Percentiles rank a stretch among this genome's conserved stretches.
phyloP scores from a whole-genome alignment of 2,888 invertebrate genomes.

The Acleris holmiana region DNA sequence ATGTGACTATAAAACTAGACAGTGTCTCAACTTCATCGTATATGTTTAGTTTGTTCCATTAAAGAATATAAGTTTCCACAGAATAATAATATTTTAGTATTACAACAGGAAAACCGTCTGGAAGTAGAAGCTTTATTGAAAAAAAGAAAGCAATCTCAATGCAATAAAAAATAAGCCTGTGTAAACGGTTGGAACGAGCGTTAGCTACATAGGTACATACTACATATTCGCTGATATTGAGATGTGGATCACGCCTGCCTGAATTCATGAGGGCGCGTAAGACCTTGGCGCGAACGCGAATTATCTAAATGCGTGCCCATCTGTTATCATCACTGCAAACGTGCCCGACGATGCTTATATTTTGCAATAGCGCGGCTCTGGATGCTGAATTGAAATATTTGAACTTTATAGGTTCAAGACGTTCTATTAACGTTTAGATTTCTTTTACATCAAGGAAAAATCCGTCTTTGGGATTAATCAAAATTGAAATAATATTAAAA shows the following conservation, averaged over 20 bases:
- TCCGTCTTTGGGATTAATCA: no score
- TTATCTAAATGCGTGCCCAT: conserved; percentile 47
- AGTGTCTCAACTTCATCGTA: no score
- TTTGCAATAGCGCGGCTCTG: conserved; percentile 1
- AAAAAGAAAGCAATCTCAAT: no score
- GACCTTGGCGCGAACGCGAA: conserved; percentile 45
- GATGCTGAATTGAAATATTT: conserved; percentile 30
- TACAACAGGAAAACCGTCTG: no score
- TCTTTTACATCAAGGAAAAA: not conserved
- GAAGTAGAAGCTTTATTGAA: no score
- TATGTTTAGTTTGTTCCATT: no score
- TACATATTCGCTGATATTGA: conserved; percentile 34
- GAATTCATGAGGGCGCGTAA: conserved; percentile 40
- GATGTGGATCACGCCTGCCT: conserved; percentile 37
- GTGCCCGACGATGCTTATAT: conserved; percentile 36
- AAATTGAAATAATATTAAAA: no score
- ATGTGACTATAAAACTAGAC: conserved; percentile 6
- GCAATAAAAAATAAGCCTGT: conserved; percentile 4
- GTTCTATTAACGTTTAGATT: not conserved
- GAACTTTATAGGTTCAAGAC: not conserved
- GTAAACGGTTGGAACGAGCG: conserved; percentile 20
- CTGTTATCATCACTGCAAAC: conserved; percentile 49
- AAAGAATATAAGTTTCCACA: no score
- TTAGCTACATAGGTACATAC: conserved; percentile 9
- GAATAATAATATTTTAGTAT: no score